These are phyloP conservation scores for Nesogale talazaci DNA, from an alignment of 2,113 vertebrate genomes.

Conservation along the genomic window DNA sequence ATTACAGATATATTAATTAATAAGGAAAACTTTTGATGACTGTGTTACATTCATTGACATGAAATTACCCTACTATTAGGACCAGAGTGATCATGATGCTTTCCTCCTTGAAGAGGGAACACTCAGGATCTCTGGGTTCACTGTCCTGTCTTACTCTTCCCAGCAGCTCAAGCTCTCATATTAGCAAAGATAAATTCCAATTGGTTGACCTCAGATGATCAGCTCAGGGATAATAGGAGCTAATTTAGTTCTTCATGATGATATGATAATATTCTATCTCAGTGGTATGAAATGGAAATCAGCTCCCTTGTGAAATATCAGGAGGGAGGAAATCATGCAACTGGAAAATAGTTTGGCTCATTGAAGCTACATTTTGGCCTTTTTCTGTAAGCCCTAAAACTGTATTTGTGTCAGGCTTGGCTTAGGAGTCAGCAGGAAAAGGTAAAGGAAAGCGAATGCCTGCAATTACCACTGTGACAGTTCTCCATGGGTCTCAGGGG, in stretches of 20 bases:
- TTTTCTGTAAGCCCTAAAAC: conserved; percentile 43
- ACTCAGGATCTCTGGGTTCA: not conserved
- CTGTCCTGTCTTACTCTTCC: not conserved
- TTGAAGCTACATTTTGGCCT: conserved; percentile 30
- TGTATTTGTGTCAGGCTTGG: conserved; percentile 36
- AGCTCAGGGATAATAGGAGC: conserved; percentile 36
- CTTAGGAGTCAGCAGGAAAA: conserved; percentile 30
- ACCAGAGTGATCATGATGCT: not conserved
- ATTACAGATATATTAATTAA: conserved; percentile 53
- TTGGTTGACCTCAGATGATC: not conserved
- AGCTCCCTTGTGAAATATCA: conserved; percentile 6
- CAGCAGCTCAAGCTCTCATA: not conserved
- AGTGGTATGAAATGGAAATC: conserved; percentile 36
- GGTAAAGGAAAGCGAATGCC: not conserved
- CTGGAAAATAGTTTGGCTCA: conserved; percentile 47
- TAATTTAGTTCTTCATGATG: conserved; percentile 57
- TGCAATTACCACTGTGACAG: not conserved
- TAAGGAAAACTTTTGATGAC: conserved; percentile 40
- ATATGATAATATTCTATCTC: not conserved
- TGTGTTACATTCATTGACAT: conserved; percentile 10
- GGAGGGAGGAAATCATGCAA: conserved; percentile 14
- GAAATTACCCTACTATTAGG: conserved; percentile 11
- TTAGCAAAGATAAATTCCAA: conserved; percentile 50
- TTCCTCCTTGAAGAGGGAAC: not conserved
- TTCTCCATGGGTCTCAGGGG: not conserved